phyloP scores from a whole-genome alignment of 2,888 invertebrate species.

The Temnothorax ravouxi region DNA sequence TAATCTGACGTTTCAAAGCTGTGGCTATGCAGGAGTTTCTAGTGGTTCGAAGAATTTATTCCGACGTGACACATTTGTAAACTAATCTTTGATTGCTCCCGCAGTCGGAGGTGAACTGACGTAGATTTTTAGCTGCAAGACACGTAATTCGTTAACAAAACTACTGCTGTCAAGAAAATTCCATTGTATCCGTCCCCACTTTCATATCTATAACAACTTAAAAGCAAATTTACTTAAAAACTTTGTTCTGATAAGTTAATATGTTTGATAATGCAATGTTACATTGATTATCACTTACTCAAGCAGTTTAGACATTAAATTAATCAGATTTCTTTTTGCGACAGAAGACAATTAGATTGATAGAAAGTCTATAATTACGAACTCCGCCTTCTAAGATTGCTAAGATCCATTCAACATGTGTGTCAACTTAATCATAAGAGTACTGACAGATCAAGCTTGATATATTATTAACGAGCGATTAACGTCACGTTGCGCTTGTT shows the following conservation, averaged over 20 bases:
- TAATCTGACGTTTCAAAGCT: conserved; percentile 44
- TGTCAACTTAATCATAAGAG: conserved; percentile 39
- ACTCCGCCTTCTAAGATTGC: not conserved
- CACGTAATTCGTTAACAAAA: not conserved
- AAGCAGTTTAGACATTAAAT: not conserved
- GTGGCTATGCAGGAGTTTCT: conserved; percentile 23
- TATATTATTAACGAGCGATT: conserved; percentile 33
- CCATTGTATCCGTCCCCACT: not conserved
- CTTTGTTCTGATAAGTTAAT: not conserved
- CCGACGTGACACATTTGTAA: not conserved
- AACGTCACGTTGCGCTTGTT: conserved; percentile 4
- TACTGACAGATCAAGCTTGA: conserved; percentile 21
- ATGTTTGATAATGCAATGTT: not conserved
- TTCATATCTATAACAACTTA: not conserved
- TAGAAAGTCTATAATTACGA: not conserved
- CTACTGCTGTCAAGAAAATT: not conserved
- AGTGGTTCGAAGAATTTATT: conserved; percentile 3
- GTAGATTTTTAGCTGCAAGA: not conserved
- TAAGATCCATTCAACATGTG: conserved; percentile 6
- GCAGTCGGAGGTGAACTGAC: not conserved
- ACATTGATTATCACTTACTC: not conserved
- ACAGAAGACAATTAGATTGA: not conserved
- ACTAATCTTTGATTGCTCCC: not conserved
- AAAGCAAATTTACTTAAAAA: not conserved
- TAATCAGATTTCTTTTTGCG: not conserved